Base-by-base conservation (phyloP, 1,140 invertebrate genomes). In the Reticulitermes speratus region DNA sequence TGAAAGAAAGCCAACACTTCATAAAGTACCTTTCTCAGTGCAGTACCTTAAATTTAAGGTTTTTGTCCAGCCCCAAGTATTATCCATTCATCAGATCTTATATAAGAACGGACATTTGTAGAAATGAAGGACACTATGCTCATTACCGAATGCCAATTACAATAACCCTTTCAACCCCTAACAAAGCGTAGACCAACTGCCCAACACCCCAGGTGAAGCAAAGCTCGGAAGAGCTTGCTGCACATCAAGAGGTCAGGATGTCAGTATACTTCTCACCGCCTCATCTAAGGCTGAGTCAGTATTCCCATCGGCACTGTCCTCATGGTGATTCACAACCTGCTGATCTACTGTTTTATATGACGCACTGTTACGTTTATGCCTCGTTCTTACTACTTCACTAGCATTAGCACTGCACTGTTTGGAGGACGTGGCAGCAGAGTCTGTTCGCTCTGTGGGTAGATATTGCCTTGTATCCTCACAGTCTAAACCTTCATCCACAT, bases 221-320 rank as follows among this genome's bases (percentile, higher is more conserved):
- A 75, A 75, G 65, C 65, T 75, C 65, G 65, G 25, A n/a, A 75
- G 65, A 75, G 65, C 65, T 75, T 75, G 65, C 65, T 75, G 65
- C 65, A 75, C 65, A 75, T 86, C 85, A 75, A 82, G 85, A 82
- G 86, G 86, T 86, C 86, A 86, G 83, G 86, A 86, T 81, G 86
- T 86, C 52, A 86, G 81, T n/a, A 86, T 86, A 84, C 86, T 86
- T 55, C 86, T 55, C 44, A 86, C 86, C 1, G 86, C 86, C 65
- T 86, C 86, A 81, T 86, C 86, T 48, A 86, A 84, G n/a, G 83
- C 86, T 44, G 86, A 69, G 83, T 86, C 86, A 44, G 83, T 52
- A 30, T 84, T 84, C 3, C 30, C 44, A 84, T 19, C 52, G 55
- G n/a, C 16, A 19, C n/a, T 52, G 30, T 84, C 83, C 52, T 84